Base-by-base conservation (phyloP, 2,888 invertebrate species). In the Tetranychus piercei region DNA sequence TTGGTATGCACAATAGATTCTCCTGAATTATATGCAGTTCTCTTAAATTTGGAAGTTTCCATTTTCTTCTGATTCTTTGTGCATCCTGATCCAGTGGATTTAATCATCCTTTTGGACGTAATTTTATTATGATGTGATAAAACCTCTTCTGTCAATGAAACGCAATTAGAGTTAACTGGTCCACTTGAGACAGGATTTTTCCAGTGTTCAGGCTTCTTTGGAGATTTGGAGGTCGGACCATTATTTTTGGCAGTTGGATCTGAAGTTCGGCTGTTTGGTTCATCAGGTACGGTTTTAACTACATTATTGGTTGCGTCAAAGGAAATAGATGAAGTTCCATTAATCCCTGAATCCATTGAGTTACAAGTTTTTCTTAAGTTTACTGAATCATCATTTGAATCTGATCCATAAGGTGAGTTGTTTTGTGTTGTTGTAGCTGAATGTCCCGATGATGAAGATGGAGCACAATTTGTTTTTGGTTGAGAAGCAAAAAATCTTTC, bases 401-500 rank as follows among this genome's bases (percentile, higher is more conserved):
- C 69, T 22, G 69, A 69, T 9, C 69, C 69, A 69, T 69, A 69
- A 23, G 69, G 69, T 6, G 22, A 23, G 9, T 69, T 69, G 22
- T 69, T 69, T 22, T 69, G 69, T 1, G 69, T 20, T 20, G 69
- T 69, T 23, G 11, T 69, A 5, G 9, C 34, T 20, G 69, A 69
- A 20, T 69, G 69, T 11, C 15, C 34, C 11, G 69, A 69, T 74
- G 72, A 66, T 73, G 72, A 23, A 6, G 72, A 70, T 43, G 74
- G 23, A 74, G 73, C 11, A 64, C 64, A 65, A 34, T 73, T 73
- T 55, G 73, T 64, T 23, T 65, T 73, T 34, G 73, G 73, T 20
- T 73, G 55, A 45, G 64, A 64, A 18, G 55, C 65, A 64, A 73
- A 73, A 34, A 73, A 88, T 85, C 88, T 85, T 80, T 88, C 87